A percentile compares a stretch with the other conserved stretches of the same genome.
These are phyloP conservation scores for Polypterus bichir DNA, from an alignment of 2,113 vertebrate genomes.

Conservation along the genomic window DNA sequence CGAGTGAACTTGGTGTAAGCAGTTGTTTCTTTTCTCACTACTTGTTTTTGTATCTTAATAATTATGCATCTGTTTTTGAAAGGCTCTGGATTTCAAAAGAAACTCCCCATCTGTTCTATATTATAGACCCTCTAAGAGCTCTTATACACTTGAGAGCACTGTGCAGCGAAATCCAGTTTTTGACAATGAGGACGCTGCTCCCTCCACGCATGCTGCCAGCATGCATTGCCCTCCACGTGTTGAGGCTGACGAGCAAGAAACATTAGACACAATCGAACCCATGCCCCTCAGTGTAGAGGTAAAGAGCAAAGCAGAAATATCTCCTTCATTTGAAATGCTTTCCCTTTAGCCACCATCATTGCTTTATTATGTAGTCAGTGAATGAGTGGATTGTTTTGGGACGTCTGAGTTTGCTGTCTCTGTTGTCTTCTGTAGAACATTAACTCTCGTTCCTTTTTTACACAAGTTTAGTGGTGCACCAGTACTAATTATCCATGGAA, in stretches of 20 bases:
- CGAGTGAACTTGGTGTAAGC: slow-evolving; percentile 61
- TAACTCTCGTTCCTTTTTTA: slow-evolving; percentile 7
- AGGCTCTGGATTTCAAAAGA: slow-evolving; percentile 17
- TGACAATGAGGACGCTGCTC: slow-evolving; percentile 50
- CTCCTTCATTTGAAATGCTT: not conserved
- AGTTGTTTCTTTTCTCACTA: slow-evolving; percentile 15
- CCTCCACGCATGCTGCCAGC: slow-evolving; percentile 42
- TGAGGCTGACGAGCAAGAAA: slow-evolving; percentile 39
- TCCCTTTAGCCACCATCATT: slow-evolving; percentile 10
- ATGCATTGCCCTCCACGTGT: slow-evolving; percentile 45
- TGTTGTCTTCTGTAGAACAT: not conserved
- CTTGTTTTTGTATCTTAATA: slow-evolving; percentile 15
- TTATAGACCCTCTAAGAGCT: slow-evolving; percentile 51
- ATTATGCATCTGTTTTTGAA: not conserved
- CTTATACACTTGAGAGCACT: slow-evolving; percentile 48
- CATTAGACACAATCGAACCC: slow-evolving; percentile 44
- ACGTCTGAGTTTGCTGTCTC: not conserved
- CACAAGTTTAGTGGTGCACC: slow-evolving; percentile 2
- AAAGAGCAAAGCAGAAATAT: slow-evolving; percentile 33
- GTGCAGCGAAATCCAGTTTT: slow-evolving; percentile 62
- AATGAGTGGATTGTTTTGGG: not conserved
- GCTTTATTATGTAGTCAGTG: slow-evolving; percentile 1
- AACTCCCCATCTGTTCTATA: slow-evolving; percentile 39
- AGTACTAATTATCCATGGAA: not conserved
- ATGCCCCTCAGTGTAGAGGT: slow-evolving; percentile 48